Conservation (phyloP, 2,797 vertebrate genomes). For the Tachyglossus aculeatus region DNA sequence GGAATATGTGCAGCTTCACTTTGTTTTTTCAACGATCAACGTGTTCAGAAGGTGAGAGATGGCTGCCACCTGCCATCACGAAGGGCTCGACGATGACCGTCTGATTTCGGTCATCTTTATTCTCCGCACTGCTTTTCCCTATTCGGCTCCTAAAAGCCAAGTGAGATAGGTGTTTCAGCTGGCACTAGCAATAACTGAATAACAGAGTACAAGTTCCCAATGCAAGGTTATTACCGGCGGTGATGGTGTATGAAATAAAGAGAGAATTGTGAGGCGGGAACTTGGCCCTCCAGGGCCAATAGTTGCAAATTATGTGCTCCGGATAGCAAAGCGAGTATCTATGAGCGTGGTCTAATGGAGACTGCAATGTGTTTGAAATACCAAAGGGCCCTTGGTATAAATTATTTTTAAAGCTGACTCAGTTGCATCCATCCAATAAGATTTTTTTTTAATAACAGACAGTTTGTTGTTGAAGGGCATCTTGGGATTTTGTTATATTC, state of each 20-base stretch:
- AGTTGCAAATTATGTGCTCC: background rate
- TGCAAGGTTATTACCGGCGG: background rate
- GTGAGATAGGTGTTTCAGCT: background rate
- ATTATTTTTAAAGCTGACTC: background rate
- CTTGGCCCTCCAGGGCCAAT: constrained; percentile 6
- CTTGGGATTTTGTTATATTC: constrained; percentile 7
- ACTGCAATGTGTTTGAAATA: background rate
- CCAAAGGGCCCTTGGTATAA: background rate
- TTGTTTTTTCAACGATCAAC: no score
- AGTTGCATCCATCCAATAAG: no score
- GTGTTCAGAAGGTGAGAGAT: no score
- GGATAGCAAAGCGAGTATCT: background rate
- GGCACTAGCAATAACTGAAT: background rate
- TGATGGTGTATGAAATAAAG: constrained; percentile 17
- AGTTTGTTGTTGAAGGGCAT: background rate
- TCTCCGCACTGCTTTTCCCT: background rate
- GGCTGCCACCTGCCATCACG: no score
- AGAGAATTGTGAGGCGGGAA: background rate
- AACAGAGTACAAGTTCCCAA: background rate
- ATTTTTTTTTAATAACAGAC: background rate
- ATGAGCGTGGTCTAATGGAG: background rate
- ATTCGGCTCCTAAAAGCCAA: constrained; percentile 13
- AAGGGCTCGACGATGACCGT: no score
- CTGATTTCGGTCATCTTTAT: no score
- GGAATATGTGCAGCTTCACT: background rate